Percentiles rank a stretch among this genome's conserved stretches.
These are phyloP conservation scores for Willisornis vidua DNA, from an alignment of 2,113 vertebrate species.

Conservation along the genomic window DNA sequence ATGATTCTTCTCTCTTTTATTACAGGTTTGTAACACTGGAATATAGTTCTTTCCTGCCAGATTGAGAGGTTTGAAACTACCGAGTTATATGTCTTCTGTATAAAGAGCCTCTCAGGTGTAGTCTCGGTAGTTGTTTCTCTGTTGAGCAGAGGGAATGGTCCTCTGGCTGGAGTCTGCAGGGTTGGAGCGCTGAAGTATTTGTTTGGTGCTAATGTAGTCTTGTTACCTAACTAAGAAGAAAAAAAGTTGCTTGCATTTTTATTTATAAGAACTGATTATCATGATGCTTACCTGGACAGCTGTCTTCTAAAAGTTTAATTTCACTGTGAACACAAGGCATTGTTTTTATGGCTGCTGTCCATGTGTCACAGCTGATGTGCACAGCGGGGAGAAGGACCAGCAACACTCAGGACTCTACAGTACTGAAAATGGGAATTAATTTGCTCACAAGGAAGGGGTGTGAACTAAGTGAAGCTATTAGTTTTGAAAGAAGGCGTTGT, in stretches of 20 bases:
- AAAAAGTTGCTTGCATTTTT: neutral
- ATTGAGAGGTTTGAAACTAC: slow-evolving; percentile 20
- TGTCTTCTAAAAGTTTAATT: neutral
- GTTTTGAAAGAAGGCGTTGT: neutral
- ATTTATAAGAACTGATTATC: neutral
- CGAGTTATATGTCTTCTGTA: neutral
- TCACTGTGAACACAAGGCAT: neutral
- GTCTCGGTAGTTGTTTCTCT: neutral
- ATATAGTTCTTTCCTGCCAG: slow-evolving; percentile 9
- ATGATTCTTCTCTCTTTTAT: neutral
- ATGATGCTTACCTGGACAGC: neutral
- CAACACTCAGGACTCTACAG: accelerated
- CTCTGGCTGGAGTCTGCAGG: neutral
- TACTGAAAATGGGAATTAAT: neutral
- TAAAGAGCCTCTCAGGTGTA: neutral
- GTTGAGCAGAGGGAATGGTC: neutral
- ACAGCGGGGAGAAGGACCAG: accelerated
- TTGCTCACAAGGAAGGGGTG: neutral
- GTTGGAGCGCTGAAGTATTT: neutral
- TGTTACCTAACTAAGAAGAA: neutral
- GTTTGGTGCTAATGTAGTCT: neutral
- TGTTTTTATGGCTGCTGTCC: neutral
- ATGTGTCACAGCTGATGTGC: neutral
- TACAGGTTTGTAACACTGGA: neutral
- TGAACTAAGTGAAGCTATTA: neutral